Conservation (phyloP, 1,140 invertebrate genomes). For the Drosophila virilis region DNA sequence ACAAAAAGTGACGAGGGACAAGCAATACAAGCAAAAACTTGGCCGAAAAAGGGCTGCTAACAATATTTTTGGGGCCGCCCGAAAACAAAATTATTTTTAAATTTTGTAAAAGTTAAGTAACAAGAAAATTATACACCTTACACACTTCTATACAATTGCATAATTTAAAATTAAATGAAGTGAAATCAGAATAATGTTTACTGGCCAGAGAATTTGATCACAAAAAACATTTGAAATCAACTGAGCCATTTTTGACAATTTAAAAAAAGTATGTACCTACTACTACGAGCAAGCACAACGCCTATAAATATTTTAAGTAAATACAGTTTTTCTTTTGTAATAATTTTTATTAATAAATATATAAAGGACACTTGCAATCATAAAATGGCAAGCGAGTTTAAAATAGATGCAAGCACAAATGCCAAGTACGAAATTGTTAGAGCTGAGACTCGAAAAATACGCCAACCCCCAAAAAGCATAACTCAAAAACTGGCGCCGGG, state of each 20-base stretch:
- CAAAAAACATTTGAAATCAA: background rate
- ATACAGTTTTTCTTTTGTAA: no score
- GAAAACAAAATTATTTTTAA: conserved; percentile 46
- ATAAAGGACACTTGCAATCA: conserved; percentile 44
- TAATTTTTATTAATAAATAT: no score
- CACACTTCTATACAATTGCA: conserved; percentile 44
- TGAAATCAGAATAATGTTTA: background rate
- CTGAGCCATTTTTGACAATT: no score
- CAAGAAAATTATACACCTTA: conserved; percentile 3
- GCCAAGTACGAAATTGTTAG: conserved; percentile 67
- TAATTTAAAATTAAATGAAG: conserved; percentile 29
- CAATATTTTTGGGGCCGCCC: conserved; percentile 45
- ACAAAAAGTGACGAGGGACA: conserved; percentile 73
- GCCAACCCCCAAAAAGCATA: conserved; percentile 73
- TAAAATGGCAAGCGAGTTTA: conserved; percentile 71
- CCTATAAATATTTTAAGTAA: no score
- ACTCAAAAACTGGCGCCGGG: conserved; percentile 70
- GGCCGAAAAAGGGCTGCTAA: conserved; percentile 49
- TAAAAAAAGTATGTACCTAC: no score
- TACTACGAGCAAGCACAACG: no score
- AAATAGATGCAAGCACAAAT: conserved; percentile 65
- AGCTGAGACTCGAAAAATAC: conserved; percentile 74
- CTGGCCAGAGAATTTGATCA: no score
- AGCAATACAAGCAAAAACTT: conserved; percentile 17
- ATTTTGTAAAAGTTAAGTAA: conserved; percentile 57